Evolutionary conservation across 2,888 invertebrate species (phyloP), one percentile per base, ranked within the genome.

Genomic region (Zootermopsis nevadensis): DNA sequence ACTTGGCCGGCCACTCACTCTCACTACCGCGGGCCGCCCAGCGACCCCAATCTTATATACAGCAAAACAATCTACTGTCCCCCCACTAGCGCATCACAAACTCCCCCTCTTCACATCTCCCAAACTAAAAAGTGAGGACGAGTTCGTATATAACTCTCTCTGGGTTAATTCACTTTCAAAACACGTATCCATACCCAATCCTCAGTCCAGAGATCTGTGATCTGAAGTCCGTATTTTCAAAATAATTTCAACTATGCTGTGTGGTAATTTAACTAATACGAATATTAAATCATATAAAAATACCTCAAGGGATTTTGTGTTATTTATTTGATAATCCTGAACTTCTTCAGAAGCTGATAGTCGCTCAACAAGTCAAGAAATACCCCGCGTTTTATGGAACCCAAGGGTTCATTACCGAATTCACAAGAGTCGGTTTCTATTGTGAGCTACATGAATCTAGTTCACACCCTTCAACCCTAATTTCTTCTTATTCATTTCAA

Each of bases 1-100:
- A 69, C 69, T 69, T 31, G 19, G 27, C 66, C 69, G 19, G 27
- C 66, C 69, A 69, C 67, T 67, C 67, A 67, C 69, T 69, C 69
- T 69, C 69, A 69, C 69, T 69, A 33, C 69, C 3, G 15, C 69
- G 69, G 69, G 69, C 69, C 69, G 33, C 69, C 69, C 69, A 22
- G 7, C 33, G 33, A 31, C 66, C 69, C 69, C 69, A 31, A 69
- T 33, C 33, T 31, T 69, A 33, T 69, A 69, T 69, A 69, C 69
- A 22, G 19, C 22, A 22, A n/a, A n/a, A 60, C 27, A 55, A 42
- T 27, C 60, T n/a, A 60, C 60, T 60, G 7, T 48, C 60, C n/a
- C 60, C 27, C 60, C 60, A 48, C 48, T 48, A 15, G 48, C 19
- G 15, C 48, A 19, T 0, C 48, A 12, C 27, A 66, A n/a, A 27